Conservation (phyloP, 2,888 invertebrate genomes). For the Caenorhabditis doughertyi region DNA sequence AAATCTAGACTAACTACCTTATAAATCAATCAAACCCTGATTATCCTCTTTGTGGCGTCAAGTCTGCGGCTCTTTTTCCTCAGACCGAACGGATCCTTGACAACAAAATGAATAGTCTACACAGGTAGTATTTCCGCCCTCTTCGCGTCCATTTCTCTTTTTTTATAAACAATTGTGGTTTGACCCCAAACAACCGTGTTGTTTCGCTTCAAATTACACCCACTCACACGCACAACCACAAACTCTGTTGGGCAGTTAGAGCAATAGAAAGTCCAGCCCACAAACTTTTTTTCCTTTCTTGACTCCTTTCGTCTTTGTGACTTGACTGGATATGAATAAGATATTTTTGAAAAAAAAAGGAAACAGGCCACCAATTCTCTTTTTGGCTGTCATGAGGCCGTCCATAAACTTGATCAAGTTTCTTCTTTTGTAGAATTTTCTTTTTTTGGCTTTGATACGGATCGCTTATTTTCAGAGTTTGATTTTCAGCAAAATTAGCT, state of each 20-base stretch:
- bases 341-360: conserved; percentile 30
- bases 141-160: neutral
- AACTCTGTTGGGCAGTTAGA: conserved; percentile 29
- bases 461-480: too few relatives aligned
- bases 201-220: conserved; percentile 56
- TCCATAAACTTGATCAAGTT: neutral
- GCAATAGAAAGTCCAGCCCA: conserved; percentile 22
- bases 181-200: conserved; percentile 15
- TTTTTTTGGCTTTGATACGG: too few relatives aligned
- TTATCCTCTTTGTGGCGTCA: neutral
- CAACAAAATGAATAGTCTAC: conserved; percentile 6
- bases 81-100: neutral
- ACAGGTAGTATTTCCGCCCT: conserved; percentile 42
- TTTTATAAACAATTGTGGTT: conserved; percentile 47
- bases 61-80: neutral
- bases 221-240: conserved; percentile 31
- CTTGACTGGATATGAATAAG: conserved; percentile 59
- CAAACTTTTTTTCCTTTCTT: conserved; percentile 15
- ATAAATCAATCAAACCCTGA: neutral
- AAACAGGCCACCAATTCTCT: conserved; percentile 2
- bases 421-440: too few relatives aligned
- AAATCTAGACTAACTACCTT: too few relatives aligned
- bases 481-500: too few relatives aligned
- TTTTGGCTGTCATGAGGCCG: neutral
- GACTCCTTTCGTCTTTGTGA: conserved; percentile 14